Evolutionary conservation across 1,140 invertebrate genomes (phyloP).

Genomic region (Coptotermes formosanus): DNA sequence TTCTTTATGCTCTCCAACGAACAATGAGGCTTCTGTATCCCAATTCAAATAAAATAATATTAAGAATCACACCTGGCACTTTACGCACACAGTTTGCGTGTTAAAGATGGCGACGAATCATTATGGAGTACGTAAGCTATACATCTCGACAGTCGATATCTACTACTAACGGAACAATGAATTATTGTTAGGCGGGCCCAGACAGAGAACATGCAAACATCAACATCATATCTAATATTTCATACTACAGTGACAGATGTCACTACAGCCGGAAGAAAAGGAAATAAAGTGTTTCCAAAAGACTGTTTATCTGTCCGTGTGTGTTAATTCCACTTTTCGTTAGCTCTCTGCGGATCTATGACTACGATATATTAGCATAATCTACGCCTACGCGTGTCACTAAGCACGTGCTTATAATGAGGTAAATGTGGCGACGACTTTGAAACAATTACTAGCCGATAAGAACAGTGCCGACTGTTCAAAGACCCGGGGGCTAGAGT

Average conservation of each 20-base stretch:
- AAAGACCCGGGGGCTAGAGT: not conserved
- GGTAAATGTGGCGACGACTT: not conserved
- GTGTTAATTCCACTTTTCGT: not conserved
- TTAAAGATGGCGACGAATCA: not conserved
- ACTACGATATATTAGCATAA: not conserved
- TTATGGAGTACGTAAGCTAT: not conserved
- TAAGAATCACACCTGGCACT: not conserved
- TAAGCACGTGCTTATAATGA: not conserved
- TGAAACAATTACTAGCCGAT: not conserved
- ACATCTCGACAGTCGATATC: not conserved
- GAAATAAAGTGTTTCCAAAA: not conserved
- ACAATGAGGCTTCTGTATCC: not conserved
- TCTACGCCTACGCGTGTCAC: not conserved
- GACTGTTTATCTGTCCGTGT: not conserved
- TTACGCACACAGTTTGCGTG: not conserved
- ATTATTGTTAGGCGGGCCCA: not conserved
- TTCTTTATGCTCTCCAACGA: too few relatives aligned
- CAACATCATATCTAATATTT: not conserved
- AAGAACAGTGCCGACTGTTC: not conserved
- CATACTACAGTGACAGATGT: not conserved
- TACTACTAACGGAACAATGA: not conserved
- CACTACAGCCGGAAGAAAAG: not conserved
- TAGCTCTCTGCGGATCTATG: not conserved
- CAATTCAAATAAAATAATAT: not conserved
- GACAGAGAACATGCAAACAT: not conserved